These are phyloP conservation scores for Chlamydotis undulata DNA, from an alignment of 2,113 vertebrate species.

Conservation along the genomic window DNA sequence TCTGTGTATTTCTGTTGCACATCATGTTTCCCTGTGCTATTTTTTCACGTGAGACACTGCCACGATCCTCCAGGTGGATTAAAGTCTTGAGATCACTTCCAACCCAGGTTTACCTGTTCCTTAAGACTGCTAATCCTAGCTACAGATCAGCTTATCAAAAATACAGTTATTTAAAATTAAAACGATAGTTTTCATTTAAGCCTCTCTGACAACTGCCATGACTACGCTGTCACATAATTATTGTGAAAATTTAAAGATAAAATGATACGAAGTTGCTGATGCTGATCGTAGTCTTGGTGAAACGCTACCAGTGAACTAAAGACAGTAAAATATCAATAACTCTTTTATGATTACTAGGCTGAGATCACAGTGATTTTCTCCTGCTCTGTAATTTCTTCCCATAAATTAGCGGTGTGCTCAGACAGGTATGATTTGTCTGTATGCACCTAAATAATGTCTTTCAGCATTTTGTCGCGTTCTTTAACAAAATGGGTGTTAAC, in stretches of 20 bases:
- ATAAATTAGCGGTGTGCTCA: not conserved
- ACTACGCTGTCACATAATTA: rapidly evolving
- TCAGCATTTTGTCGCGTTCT: not conserved
- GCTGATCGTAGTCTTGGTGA: not conserved
- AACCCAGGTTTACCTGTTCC: slow-evolving; percentile 1
- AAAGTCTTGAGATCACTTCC: slow-evolving; percentile 38
- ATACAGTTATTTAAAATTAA: slow-evolving; percentile 54
- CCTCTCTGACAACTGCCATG: not conserved
- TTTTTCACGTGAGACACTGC: not conserved
- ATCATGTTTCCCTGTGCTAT: not conserved
- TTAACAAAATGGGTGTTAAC: not conserved
- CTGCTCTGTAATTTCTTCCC: slow-evolving; percentile 10
- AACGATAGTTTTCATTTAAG: slow-evolving; percentile 40
- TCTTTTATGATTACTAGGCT: not conserved
- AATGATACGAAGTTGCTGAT: not conserved
- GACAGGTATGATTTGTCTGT: not conserved
- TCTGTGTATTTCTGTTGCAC: not conserved
- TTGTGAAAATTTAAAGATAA: not conserved
- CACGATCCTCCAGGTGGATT: slow-evolving; percentile 15
- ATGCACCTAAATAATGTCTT: not conserved
- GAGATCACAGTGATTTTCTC: not conserved
- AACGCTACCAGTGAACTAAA: not conserved
- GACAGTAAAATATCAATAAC: not conserved
- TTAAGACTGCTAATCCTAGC: slow-evolving; percentile 44
- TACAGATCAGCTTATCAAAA: slow-evolving; percentile 54